Evolutionary conservation across 2,797 vertebrate species (phyloP), one percentile per base, ranked within the genome.

Genomic region (Lagorchestes hirsutus): DNA sequence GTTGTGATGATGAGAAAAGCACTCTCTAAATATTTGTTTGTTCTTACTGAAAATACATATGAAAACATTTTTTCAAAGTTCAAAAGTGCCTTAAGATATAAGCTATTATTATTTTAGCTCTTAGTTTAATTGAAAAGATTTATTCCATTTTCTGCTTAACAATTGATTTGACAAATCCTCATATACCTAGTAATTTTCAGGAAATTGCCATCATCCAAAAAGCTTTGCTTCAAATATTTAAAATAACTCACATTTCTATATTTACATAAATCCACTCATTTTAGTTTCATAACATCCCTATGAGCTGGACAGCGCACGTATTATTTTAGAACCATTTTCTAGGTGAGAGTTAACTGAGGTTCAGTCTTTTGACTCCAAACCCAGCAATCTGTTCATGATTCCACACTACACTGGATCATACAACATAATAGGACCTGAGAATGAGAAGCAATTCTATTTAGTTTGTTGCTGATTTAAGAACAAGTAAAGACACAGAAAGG

Each of bases 91-190:
- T 52, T 5, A 46, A 40, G 31, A 93, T 97, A 93, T 93, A 96
- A 40, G 2, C 46, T 93, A 97, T 95, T 97, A 40, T 95, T 92
- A 90, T 94, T 97, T 98, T 58, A 97, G 94, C 74, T 98, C 95
- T 93, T 95, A 94, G 93, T 97, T 98, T 98, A 98, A 87, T 93
- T 96, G n/a, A 97, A 95, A 97, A 97, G 40, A 97, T 55, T 96
- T 93, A 58, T 95, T 97, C 93, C 94, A 96, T 54, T 97, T 98
- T 94, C 93, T 95, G 31, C 58, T 91, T 97, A 95, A 97, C 93
- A 94, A 93, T 93, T 92, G 91, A 62, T n/a, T 27, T 58, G 40
- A 3, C 3, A 82, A 82, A 46, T 82, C 22, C 22, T 46, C 4
- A 46, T 11, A 82, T 27, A 46, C 40, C 50, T 93, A 96, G 58